phyloP scores from a whole-genome alignment of 2,797 vertebrate genomes.

The Tamandua tetradactyla region DNA sequence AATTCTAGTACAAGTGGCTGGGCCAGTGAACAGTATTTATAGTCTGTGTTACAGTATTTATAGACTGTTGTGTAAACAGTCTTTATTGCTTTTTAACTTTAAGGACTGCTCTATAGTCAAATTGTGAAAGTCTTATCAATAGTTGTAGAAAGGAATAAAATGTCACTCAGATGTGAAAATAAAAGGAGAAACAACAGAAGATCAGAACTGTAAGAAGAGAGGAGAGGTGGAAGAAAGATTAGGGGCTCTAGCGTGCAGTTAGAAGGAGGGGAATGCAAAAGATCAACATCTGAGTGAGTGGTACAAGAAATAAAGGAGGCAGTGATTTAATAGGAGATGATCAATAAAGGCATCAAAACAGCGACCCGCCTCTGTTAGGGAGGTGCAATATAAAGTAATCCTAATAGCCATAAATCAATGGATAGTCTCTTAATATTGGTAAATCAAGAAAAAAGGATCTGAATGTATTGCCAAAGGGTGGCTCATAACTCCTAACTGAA shows the following conservation, averaged over 20 bases:
- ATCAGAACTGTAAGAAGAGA: background rate
- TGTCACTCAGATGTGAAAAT: background rate
- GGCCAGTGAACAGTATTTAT: background rate
- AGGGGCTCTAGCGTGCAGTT: background rate
- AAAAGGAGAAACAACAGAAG: background rate
- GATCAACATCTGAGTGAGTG: too few species aligned
- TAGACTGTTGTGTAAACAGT: background rate
- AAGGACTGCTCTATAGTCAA: background rate
- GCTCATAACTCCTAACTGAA: background rate
- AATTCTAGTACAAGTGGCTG: background rate
- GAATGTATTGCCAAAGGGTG: background rate
- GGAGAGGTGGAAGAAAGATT: too few species aligned
- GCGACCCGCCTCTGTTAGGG: background rate
- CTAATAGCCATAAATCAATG: background rate
- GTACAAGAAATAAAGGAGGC: background rate
- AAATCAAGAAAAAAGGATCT: background rate
- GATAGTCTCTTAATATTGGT: background rate
- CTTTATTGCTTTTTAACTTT: background rate
- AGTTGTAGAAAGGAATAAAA: background rate
- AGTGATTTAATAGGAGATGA: background rate
- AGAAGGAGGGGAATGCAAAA: background rate
- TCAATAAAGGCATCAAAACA: background rate
- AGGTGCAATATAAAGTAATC: background rate
- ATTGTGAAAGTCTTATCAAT: background rate
- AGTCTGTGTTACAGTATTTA: background rate